Evolutionary conservation across 2,888 invertebrate genomes (phyloP), one percentile per base, ranked within the genome.

Genomic region (Dione vanillae): DNA sequence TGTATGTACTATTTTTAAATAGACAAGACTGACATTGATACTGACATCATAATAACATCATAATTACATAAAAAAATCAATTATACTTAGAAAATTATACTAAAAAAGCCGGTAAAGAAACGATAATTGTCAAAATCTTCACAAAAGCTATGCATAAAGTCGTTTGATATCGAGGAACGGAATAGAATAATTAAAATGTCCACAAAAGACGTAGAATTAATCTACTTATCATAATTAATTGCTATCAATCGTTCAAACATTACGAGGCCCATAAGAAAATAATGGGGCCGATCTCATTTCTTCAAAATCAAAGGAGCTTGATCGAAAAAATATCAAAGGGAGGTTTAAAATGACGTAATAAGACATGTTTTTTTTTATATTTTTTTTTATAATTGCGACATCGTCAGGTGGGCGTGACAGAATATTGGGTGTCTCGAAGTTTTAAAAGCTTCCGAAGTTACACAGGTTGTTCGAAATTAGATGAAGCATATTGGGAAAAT

Each of bases 291-390:
- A 87, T 89, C 75, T 87, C 85, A 87, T 89, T 90, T 74, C 84
- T 84, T 86, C 77, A 76, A 76, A 82, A 81, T 89, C 89, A 89
- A 90, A 89, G 85, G 81, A 78, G 70, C 87, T 87, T 89, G 89
- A 91, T 90, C 88, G 86, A 86, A 88, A 85, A 84, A 82, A 81
- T 83, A 85, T 91, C 89, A 91, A 91, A 91, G 88, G 79, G 82
- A 80, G 79, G 77, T 83, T 86, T 80, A 85, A 82, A 85, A 85
- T 85, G 81, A 84, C 85, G 79, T 85, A 84, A 54, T 54, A 67
- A 81, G 82, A 79, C 78, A 78, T 81, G 79, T 82, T 82, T 83
- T 82, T 83, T 27, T 85, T 86, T 80, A 86, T 85, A 90, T 79
- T 82, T 82, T 83, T 82, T 83, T 86, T 87, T 80, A 86, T 86